Conservation (phyloP, 2,797 vertebrate species). For the Argya squamiceps region DNA sequence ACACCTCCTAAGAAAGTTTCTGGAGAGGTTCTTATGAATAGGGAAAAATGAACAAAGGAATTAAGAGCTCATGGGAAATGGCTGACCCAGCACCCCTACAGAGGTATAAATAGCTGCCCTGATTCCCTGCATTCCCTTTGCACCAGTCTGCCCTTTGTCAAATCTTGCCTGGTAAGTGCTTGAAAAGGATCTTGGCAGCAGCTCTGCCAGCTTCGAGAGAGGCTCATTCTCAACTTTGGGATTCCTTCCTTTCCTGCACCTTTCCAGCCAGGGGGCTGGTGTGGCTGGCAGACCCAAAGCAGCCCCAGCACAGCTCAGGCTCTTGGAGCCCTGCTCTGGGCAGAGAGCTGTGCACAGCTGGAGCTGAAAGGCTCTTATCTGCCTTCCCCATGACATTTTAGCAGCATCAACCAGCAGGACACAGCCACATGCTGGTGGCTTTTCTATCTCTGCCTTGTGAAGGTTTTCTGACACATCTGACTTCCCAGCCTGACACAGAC, state of each 20-base stretch:
- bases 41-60: not conserved
- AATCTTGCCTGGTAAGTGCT: not conserved
- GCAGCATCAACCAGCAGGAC: not conserved
- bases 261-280: not conserved
- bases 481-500: not conserved
- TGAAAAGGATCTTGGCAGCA: not conserved
- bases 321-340: accelerated
- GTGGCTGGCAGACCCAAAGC: not conserved
- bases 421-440: not conserved
- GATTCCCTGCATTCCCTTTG: not conserved
- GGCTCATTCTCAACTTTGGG: not conserved
- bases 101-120: not conserved
- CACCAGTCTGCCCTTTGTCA: not conserved
- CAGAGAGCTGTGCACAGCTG: not conserved
- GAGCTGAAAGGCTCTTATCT: accelerated
- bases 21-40: not conserved
- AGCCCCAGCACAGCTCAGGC: not conserved
- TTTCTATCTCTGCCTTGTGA: not conserved
- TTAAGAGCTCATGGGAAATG: not conserved
- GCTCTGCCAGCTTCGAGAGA: not conserved
- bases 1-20: not conserved
- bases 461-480: not conserved
- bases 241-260: not conserved
- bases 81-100: not conserved
- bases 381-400: accelerated